Base-by-base conservation (phyloP, 2,888 invertebrate genomes). In the Andrena minutula region DNA sequence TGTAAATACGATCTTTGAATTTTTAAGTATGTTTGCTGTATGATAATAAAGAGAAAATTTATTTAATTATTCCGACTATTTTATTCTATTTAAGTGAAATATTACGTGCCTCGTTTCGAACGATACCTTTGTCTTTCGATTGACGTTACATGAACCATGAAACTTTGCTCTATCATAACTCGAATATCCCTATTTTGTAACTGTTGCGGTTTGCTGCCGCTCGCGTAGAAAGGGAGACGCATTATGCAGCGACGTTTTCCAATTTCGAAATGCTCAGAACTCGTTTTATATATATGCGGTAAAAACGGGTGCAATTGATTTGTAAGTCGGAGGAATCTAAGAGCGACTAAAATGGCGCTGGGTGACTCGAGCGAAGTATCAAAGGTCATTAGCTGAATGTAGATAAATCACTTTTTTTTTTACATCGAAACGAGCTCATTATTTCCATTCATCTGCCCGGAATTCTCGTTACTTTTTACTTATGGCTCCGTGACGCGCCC, bases 361-460 rank as follows among this genome's bases (percentile, higher is more conserved):
- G 89, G 83, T 93, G 91, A 92, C 91, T 91, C 90, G 91, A 90
- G 86, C 85, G 86, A 89, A 87, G 92, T 92, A 90, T 89, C 92
- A 92, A 93, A 92, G 92, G 92, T 92, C 90, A 64, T 83, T 75
- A 83, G 87, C 75, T 81, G 64, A 78, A 69, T 80, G 74, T 65
- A 73, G 69, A 78, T 86, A 81, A 76, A 79, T 72, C 23, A 69
- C 75, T 72, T 75, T 56, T 41, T 41, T 41, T 41, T 75, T 74
- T n/a, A 28, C 58, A n/a, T 30, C 20, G 12, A 32, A 41, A 16
- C 7, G 49, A 69, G 16, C 20, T 20, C 53, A 51, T 77, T 77
- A 41, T 60, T 82, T 60, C 56, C 70, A 74, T 71, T 64, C 7
- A 16, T 63, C 30, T 49, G 47, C 28, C 23, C 64, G 26, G 74